These are phyloP conservation scores for Scartelaos histophorus DNA, from an alignment of 2,113 vertebrate genomes.

Conservation along the genomic window DNA sequence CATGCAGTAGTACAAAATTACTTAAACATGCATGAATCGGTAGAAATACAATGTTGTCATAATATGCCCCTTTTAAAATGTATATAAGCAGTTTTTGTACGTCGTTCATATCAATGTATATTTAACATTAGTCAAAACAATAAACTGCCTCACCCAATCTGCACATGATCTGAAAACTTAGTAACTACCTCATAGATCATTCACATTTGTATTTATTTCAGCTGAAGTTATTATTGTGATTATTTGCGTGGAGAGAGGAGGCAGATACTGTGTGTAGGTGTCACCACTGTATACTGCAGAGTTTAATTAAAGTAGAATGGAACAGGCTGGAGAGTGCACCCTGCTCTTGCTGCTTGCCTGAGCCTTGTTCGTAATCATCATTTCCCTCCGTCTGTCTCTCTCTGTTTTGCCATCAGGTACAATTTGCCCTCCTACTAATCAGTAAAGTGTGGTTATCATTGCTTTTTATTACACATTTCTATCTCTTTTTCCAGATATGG, in stretches of 20 bases:
- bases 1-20: too few species aligned
- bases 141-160: neutral
- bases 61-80: too few species aligned
- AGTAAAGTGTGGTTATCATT: conserved; percentile 23
- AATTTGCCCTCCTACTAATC: conserved; percentile 17
- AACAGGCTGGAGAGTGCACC: conserved; percentile 12
- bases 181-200: neutral
- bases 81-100: too few species aligned
- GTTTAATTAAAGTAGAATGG: conserved; percentile 36
- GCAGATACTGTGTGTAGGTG: neutral
- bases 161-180: neutral
- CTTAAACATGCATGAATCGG: too few species aligned
- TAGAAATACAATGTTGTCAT: too few species aligned
- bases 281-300: neutral
- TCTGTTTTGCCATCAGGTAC: neutral
- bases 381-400: conserved; percentile 4
- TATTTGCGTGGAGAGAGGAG: neutral
- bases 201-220: neutral
- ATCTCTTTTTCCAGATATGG: neutral
- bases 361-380: conserved; percentile 27
- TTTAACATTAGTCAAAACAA: too few species aligned
- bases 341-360: conserved; percentile 12
- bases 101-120: too few species aligned
- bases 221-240: neutral
- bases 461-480: neutral